Conservation (phyloP, 1,140 invertebrate genomes). For the Apis dorsata region DNA sequence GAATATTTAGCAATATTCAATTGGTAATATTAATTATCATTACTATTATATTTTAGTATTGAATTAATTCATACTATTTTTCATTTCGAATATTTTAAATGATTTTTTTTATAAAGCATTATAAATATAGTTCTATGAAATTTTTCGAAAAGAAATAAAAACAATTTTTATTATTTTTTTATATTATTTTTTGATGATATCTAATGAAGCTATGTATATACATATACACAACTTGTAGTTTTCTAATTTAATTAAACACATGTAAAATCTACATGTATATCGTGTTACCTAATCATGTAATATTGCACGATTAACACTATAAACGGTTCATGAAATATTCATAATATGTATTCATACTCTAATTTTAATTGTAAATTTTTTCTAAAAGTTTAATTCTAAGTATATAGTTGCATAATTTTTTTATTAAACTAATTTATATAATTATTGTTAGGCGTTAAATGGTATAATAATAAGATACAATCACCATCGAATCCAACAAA, state of each 20-base stretch:
- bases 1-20: neutral
- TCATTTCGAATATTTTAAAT: neutral
- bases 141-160: neutral
- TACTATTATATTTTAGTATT: neutral
- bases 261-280: neutral
- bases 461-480: constrained; percentile 61
- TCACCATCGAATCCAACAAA: constrained; percentile 29
- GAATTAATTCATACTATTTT: neutral
- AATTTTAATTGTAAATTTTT: neutral
- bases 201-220: neutral
- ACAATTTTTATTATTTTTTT: too few species aligned
- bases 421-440: neutral
- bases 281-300: neutral
- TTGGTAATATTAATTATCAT: neutral
- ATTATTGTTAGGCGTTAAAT: constrained; percentile 36
- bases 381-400: neutral
- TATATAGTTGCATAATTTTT: neutral
- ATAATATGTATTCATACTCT: neutral
- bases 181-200: neutral
- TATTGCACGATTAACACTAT: neutral
- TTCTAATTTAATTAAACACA: constrained; percentile 5
- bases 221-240: neutral
- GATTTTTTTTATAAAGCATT: neutral
- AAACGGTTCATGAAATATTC: constrained; percentile 1
- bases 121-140: neutral